These are phyloP conservation scores for Ptychobarbus kaznakovi DNA, from an alignment of 2,797 vertebrate species.

Conservation along the genomic window DNA sequence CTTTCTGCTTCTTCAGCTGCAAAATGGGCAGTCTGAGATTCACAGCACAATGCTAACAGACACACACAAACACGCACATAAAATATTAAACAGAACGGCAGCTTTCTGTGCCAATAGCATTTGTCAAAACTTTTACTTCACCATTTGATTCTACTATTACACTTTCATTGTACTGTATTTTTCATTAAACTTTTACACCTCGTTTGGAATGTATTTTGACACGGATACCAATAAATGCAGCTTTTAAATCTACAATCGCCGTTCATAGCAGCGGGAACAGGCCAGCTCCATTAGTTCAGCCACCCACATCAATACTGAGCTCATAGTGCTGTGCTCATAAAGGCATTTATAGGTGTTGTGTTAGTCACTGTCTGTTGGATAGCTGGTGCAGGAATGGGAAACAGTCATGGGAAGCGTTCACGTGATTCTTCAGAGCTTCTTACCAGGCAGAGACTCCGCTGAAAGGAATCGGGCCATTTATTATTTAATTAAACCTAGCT, in stretches of 20 bases:
- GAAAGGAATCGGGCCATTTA: constrained; percentile 75
- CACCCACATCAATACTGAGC: constrained; percentile 33
- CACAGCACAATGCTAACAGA: constrained; percentile 3
- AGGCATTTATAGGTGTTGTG: constrained; percentile 43
- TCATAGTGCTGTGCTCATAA: constrained; percentile 41
- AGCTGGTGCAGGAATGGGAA: constrained; percentile 4
- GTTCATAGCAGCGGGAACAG: neutral
- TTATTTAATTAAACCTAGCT: constrained; percentile 77
- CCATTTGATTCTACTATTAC: constrained; percentile 16
- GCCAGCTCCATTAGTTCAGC: constrained; percentile 37
- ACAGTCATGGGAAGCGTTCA: neutral
- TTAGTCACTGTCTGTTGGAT: constrained; percentile 40
- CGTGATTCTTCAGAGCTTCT: neutral
- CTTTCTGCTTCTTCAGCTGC: constrained; percentile 36
- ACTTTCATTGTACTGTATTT: constrained; percentile 42
- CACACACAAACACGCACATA: constrained; percentile 15
- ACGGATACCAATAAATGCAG: constrained; percentile 29
- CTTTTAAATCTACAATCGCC: constrained; percentile 21
- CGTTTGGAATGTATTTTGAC: constrained; percentile 20
- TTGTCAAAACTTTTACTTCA: constrained; percentile 27
- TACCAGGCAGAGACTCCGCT: constrained; percentile 21
- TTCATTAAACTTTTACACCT: constrained; percentile 24
- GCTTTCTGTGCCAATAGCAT: constrained; percentile 4
- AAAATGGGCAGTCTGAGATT: constrained; percentile 42
- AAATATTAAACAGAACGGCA: constrained; percentile 33